Evolutionary conservation across 2,113 vertebrate genomes (phyloP).

Genomic region (Syngnathus scovelli): DNA sequence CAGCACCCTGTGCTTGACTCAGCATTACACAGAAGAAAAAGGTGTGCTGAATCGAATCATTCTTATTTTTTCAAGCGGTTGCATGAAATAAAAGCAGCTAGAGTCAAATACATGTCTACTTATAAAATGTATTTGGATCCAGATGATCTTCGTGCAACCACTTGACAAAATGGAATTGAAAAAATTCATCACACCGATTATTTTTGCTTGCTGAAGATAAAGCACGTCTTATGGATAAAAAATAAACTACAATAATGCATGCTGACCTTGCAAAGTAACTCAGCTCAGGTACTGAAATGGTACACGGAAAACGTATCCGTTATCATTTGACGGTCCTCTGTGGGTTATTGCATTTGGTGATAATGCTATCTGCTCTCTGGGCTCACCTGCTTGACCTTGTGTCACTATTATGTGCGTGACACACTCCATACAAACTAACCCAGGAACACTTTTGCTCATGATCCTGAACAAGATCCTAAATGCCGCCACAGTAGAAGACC

Average conservation of each 20-base stretch:
- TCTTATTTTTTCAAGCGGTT: no score
- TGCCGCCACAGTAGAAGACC: constrained; percentile 12
- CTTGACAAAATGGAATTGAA: no score
- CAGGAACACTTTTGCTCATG: not conserved
- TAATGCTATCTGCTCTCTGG: constrained; percentile 15
- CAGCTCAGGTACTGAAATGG: constrained; percentile 21
- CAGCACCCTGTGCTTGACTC: constrained; percentile 77
- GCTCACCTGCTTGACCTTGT: constrained; percentile 21
- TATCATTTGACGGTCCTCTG: constrained; percentile 15
- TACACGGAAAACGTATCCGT: constrained; percentile 1
- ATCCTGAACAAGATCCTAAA: constrained; percentile 23
- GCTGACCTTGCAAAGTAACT: constrained; percentile 49
- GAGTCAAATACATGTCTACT: no score
- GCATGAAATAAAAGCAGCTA: no score
- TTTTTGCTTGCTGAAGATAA: constrained; percentile 38
- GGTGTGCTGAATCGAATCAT: no score
- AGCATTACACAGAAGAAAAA: constrained; percentile 61
- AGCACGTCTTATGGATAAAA: constrained; percentile 30
- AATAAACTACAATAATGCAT: constrained; percentile 8
- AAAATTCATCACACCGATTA: no score
- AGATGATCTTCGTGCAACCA: no score
- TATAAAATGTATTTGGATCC: no score
- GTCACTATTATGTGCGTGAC: not conserved
- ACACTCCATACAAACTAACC: not conserved
- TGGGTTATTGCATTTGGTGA: constrained; percentile 7